Evolutionary conservation across 2,888 invertebrate species (phyloP), one percentile per base, ranked within the genome.

Genomic region (Scaptomyza flava): DNA sequence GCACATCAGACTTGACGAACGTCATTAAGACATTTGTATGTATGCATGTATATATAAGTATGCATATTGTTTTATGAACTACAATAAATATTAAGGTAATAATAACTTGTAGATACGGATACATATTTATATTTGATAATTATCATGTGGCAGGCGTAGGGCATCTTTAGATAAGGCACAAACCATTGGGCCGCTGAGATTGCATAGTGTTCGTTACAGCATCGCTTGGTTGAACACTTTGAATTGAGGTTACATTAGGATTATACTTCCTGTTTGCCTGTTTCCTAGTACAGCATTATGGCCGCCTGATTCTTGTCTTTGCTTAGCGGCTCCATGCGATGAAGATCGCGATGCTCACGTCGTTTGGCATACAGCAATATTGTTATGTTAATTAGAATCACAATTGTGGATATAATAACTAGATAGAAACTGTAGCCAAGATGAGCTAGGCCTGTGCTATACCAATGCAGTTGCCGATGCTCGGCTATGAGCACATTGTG

Each of bases 341-440:
- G 87, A 30, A 87, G 83, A 63, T 91, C 87, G 6, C 86, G 77
- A 27, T 70, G 68, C 45, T 92, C 92, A 7, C 87, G 81, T 27
- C 88, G 82, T 42, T 80, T 89, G 34, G 91, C 91, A 53, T 89
- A 90, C 38, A 90, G 20, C 27, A 92, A 60, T 27, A 92, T 69
- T 3, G 82, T 79, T 12, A 92, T 78, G 72, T 92, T 91, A 9
- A 91, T 58, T 46, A 92, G 53, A 27, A 92, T 89, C 63, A 92
- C 84, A 70, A 92, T 67, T 71, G 91, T 89, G 47, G 92, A 89
- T 51, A 90, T 70, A 14, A 92, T 81, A 31, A 92, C 90, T 77
- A 92, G 75, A 68, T 97, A 98, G 91, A 97, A 98, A 6, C 98
- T 98, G 83, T 96, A 95, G 53, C 97, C 98, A 42, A 98, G 93